Conservation (phyloP, 2,888 invertebrate genomes). For the Periphyllus acericola region DNA sequence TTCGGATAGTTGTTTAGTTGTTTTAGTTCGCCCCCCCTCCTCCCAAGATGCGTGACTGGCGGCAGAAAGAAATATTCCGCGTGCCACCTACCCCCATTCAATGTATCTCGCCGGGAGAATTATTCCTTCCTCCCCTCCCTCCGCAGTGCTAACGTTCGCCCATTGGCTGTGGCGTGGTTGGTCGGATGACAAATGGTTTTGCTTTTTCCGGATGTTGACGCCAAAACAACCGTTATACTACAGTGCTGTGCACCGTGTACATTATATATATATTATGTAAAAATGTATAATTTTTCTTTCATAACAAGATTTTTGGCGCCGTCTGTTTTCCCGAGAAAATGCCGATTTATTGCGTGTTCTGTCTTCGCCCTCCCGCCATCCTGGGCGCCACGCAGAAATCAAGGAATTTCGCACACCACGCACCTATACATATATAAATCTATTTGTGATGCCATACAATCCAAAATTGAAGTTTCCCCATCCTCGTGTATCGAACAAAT, state of each 20-base stretch:
- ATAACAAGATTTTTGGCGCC: conserved; percentile 53
- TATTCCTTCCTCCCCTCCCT: neutral
- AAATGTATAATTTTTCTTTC: conserved; percentile 12
- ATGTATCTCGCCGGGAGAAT: neutral
- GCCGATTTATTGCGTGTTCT: conserved; percentile 36
- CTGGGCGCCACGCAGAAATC: neutral
- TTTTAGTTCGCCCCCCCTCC: no score
- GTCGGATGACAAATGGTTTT: conserved; percentile 54
- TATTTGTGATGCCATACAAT: no score
- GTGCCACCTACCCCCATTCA: neutral
- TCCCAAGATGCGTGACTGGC: neutral
- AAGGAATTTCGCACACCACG: no score
- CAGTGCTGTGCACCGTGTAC: neutral
- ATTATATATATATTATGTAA: neutral
- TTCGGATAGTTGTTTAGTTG: no score
- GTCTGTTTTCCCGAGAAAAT: conserved; percentile 48
- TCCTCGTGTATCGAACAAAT: no score
- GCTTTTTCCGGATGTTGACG: conserved; percentile 58
- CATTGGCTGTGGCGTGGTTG: neutral
- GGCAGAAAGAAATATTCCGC: neutral
- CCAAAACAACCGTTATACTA: conserved; percentile 44
- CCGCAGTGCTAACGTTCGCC: neutral
- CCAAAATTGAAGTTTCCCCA: no score
- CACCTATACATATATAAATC: no score
- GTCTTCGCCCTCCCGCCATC: neutral